Evolutionary conservation across 2,797 vertebrate genomes (phyloP), one percentile per base, ranked within the genome.

Genomic region (Etheostoma perlongum): DNA sequence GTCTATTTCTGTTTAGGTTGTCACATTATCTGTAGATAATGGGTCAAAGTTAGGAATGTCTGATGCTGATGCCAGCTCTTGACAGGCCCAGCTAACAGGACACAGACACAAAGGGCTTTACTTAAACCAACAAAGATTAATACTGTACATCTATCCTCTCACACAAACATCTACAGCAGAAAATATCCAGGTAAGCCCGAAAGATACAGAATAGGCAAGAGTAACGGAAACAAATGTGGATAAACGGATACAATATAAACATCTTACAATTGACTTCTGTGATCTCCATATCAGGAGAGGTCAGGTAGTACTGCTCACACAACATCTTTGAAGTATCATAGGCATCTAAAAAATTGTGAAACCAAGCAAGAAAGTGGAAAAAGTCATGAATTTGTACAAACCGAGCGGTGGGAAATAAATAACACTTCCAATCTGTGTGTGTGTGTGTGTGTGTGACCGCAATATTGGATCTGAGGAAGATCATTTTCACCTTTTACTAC

Each of bases 291-390:
- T 99, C 97, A 33, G 98, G 98, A 62, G 97, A 98, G 19, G 96
- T 96, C 80, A 99, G 93, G 79, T 99, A 99, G 93, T 99, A 99
- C 91, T 99, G 98, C 89, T 99, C 98, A 93, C 98, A 99, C 68
- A 99, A 95, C 97, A 99, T 92, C 90, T 95, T 97, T 47, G 98
- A 92, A 30, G 95, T 96, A 84, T 98, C 96, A 77, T 95, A 99
- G 33, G 98, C 98, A 93, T 99, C 98, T 99, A 86, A 42, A 94
- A 44, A 64, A 30, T 6, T 30, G 57, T 4, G 16, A 79, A 49
- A 90, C 14, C 66, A 65, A 57, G 36, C 21, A 1, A 30, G 16
- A 48, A 80, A 69, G 63, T 54, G 74, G 61, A 64, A 60, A 79
- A 27, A 11, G 15, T 61, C 19, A 44, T n/a, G 5, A 59, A 9